These are phyloP conservation scores for Myodes glareolus DNA, from an alignment of 2,113 vertebrate species.

Conservation along the genomic window DNA sequence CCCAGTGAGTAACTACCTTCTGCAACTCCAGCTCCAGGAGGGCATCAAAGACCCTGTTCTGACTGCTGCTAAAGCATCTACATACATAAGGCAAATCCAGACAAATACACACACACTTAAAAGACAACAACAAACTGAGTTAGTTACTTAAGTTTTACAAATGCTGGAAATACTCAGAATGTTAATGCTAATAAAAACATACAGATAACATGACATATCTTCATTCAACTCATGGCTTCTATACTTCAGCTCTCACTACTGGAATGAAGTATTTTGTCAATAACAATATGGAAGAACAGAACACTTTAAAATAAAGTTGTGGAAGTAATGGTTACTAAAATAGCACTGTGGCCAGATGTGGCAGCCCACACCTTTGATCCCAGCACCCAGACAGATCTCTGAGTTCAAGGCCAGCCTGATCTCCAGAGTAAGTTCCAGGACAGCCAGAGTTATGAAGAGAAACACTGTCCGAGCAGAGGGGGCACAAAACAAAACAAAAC, in stretches of 20 bases:
- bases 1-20: neutral
- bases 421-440: neutral
- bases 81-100: neutral
- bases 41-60: neutral
- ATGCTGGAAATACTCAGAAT: constrained; percentile 35
- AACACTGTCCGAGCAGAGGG: neutral
- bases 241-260: neutral
- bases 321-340: neutral
- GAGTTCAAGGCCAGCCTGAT: no score
- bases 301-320: neutral
- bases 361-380: neutral
- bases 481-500: neutral
- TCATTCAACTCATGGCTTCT: constrained; percentile 4
- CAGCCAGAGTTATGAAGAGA: neutral
- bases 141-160: neutral
- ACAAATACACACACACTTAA: neutral
- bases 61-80: neutral
- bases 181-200: neutral
- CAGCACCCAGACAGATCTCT: neutral
- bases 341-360: neutral
- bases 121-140: neutral
- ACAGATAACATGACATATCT: neutral
- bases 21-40: neutral
- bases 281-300: neutral
- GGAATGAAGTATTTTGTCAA: neutral